phyloP scores from a whole-genome alignment of 2,888 invertebrate genomes.

The Orchestes rusci region DNA sequence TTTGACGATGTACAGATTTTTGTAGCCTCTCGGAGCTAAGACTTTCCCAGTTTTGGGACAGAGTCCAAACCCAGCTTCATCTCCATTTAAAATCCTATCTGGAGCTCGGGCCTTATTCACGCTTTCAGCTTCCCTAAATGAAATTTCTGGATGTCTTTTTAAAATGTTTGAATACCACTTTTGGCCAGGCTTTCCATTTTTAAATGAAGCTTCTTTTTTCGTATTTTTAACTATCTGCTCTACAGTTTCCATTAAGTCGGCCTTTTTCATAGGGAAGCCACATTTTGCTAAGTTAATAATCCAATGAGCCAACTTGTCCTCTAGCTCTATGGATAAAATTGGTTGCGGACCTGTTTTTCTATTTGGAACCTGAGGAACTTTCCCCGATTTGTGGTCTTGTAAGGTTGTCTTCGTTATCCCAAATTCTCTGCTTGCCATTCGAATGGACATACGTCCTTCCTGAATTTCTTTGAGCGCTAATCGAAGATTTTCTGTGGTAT shows the following conservation, averaged over 20 bases:
- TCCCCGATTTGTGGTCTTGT: conserved; percentile 7
- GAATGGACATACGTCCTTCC: no score
- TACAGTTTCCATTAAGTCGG: conserved; percentile 3
- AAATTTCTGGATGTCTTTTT: conserved; percentile 6
- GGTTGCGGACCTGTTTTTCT: conserved; percentile 1
- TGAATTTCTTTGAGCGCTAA: no score
- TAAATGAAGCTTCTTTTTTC: conserved; percentile 1
- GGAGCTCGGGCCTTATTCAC: conserved; percentile 25
- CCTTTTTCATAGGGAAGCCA: conserved; percentile 6
- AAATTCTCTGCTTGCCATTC: no score
- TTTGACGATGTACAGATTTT: conserved; percentile 29
- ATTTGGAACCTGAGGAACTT: no score
- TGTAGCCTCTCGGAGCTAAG: conserved; percentile 25
- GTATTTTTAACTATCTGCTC: conserved; percentile 2
- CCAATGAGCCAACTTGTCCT: not conserved
- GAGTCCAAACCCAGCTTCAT: conserved; percentile 35
- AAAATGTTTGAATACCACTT: conserved; percentile 13
- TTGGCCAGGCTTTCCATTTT: conserved; percentile 5
- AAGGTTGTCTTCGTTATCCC: conserved; percentile 8
- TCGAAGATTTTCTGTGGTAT: no score
- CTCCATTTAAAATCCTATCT: conserved; percentile 33
- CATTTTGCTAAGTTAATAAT: not conserved
- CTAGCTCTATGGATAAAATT: not conserved
- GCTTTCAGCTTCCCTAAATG: conserved; percentile 7
- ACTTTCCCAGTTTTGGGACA: conserved; percentile 29